These are phyloP conservation scores for Caenorhabditis uteleia DNA, from an alignment of 2,888 invertebrate genomes.

Conservation along the genomic window DNA sequence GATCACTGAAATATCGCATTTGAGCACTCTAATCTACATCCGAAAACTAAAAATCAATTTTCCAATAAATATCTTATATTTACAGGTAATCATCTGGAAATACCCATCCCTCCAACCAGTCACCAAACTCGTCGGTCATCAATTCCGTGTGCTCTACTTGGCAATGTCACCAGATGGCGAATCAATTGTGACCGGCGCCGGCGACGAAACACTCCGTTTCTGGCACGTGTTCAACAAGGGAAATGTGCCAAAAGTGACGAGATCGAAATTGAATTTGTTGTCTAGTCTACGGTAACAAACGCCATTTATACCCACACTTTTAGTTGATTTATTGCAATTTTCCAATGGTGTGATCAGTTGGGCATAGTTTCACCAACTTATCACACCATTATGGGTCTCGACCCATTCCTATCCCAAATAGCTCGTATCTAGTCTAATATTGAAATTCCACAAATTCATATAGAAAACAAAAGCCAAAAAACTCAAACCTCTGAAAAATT, in stretches of 20 bases:
- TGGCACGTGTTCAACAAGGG: conserved; percentile 98
- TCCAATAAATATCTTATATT: too few species aligned
- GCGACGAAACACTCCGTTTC: conserved; percentile 94
- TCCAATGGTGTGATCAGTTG: conserved; percentile 1
- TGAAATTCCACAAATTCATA: too few species aligned
- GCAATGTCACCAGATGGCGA: conserved; percentile 97
- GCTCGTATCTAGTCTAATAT: too few species aligned
- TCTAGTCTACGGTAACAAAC: conserved; percentile 43
- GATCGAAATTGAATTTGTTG: conserved; percentile 52
- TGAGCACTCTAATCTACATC: too few species aligned
- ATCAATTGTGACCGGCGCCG: conserved; percentile 97
- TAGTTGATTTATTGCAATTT: not conserved
- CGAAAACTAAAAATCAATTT: too few species aligned
- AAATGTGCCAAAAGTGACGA: conserved; percentile 38
- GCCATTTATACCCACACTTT: not conserved
- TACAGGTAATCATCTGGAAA: conserved; percentile 90
- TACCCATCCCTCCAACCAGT: conserved; percentile 96
- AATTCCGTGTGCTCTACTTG: conserved; percentile 90
- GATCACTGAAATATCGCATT: too few species aligned
- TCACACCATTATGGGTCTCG: too few species aligned
- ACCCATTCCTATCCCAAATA: too few species aligned
- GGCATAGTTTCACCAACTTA: not conserved
- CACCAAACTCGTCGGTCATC: conserved; percentile 94
- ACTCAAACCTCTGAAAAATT: too few species aligned
- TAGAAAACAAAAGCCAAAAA: too few species aligned